Percentiles rank a stretch among this genome's conserved stretches.
phyloP scores from a whole-genome alignment of 1,140 invertebrate genomes.

The Caenorhabditis briggsae region DNA sequence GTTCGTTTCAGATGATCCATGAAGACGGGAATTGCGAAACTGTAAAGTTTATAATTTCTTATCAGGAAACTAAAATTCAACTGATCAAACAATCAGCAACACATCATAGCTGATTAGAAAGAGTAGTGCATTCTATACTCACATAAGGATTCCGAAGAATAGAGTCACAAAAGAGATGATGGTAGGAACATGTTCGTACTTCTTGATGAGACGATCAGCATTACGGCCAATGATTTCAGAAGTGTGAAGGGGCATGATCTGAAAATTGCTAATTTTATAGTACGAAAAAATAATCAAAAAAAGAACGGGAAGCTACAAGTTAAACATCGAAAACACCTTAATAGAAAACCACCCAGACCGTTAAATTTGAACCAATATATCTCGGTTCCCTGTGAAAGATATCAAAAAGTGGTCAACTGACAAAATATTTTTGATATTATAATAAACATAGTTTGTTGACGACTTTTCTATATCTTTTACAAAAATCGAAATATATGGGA shows the following conservation, averaged over 20 bases:
- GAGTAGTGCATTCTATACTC: not conserved
- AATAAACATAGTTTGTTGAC: no score
- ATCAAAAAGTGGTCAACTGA: not conserved
- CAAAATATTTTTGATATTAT: no score
- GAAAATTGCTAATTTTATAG: not conserved
- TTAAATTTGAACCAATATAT: no score
- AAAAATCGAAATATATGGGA: no score
- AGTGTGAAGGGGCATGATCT: not conserved
- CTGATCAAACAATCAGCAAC: slow-evolving; percentile 22
- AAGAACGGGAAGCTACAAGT: not conserved
- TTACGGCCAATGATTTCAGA: slow-evolving; percentile 30
- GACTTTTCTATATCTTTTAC: no score
- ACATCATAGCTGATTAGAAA: not conserved
- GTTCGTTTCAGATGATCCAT: slow-evolving; percentile 5
- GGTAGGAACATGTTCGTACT: slow-evolving; percentile 20
- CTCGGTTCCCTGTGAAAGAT: not conserved
- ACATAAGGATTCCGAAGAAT: slow-evolving; percentile 10
- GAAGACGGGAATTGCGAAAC: slow-evolving; percentile 13
- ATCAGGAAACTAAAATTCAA: not conserved
- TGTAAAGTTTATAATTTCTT: not conserved
- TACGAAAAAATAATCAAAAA: not conserved
- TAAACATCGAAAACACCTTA: no score
- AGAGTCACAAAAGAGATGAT: not conserved
- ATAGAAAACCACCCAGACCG: no score
- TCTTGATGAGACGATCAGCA: slow-evolving; percentile 29